Base-by-base conservation (phyloP, 1,140 invertebrate species). In the Psilanteris sp. region DNA sequence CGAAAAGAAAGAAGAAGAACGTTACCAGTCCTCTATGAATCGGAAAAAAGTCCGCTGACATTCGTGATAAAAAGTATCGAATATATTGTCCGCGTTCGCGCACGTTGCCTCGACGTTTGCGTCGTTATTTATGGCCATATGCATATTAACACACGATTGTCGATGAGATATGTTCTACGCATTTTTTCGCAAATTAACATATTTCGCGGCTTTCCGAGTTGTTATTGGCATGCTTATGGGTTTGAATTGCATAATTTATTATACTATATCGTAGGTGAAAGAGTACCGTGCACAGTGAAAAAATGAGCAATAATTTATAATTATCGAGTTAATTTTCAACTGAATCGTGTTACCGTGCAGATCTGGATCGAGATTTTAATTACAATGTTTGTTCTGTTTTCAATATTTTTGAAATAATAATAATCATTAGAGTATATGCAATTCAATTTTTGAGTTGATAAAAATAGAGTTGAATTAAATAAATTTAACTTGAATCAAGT, bases 1-100 rank as follows among this genome's bases (percentile, higher is more conserved):
- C 59, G 24, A 59, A 66, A 66, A 75, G 31, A 62, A 61, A 15
- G 70, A 66, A 50, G 41, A 59, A 29, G 44, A 62, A 68, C 41
- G 34, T 29, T 54, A 37, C 48, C 48, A 34, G 41, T 20, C 39
- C 48, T 55, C 27, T 46, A 32, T 48, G 55, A 67, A 67, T 67
- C 32, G 71, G 55, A 32, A 76, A 76, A 76, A 76, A 64, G 39
- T 20, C 72, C 10, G 41, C 72, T 76, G 48, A 76, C 64, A 68
- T 8, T 37, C 20, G 22, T 31, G 64, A 59, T 70, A 70, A 76
- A 76, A 76, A 66, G 73, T 70, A 70, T 70, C 66, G 59, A 67
- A 70, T 70, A 59, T 57, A 70, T 76, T 76, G 55, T 55, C 64
- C 14, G 34, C 20, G 43, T 13, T 74, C 10, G 61, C 36, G 61